phyloP scores from a whole-genome alignment of 2,888 invertebrate genomes.

The Euspilapteryx auroguttella region DNA sequence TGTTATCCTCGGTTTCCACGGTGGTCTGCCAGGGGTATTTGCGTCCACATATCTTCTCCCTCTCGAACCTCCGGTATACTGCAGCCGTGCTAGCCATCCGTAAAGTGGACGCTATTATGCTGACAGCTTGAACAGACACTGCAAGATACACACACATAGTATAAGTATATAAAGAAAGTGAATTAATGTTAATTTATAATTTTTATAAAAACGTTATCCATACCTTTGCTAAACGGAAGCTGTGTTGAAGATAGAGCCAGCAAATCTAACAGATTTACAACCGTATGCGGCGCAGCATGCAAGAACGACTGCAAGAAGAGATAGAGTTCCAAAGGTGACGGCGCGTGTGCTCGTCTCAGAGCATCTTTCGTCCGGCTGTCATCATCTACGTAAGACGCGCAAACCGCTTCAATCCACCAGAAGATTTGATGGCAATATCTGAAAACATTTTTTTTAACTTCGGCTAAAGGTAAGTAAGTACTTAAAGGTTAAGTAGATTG shows the following conservation, averaged over 20 bases:
- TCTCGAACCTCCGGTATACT: conserved; percentile 75
- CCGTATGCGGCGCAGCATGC: conserved; percentile 75
- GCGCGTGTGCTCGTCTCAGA: conserved; percentile 58
- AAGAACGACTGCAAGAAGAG: conserved; percentile 77
- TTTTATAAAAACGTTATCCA: conserved; percentile 7
- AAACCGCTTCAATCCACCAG: conserved; percentile 74
- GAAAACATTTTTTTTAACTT: conserved; percentile 7
- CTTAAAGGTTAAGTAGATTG: no score
- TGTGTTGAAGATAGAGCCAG: no score
- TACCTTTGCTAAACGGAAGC: conserved; percentile 74
- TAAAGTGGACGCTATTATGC: conserved; percentile 67
- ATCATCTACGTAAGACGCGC: conserved; percentile 49
- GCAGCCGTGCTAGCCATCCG: conserved; percentile 72
- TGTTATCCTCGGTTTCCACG: conserved; percentile 14
- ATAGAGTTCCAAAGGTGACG: conserved; percentile 74
- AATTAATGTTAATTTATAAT: background rate
- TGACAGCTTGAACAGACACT: conserved; percentile 70
- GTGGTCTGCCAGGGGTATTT: conserved; percentile 70
- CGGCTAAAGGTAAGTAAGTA: background rate
- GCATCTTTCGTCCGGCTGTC: conserved; percentile 64
- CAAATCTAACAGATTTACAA: conserved; percentile 55
- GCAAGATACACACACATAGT: conserved; percentile 14
- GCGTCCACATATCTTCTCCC: conserved; percentile 72
- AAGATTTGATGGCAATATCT: conserved; percentile 75
- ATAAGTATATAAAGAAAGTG: background rate